Conservation (phyloP, 1,140 invertebrate genomes). For the Zophobas atratus region DNA sequence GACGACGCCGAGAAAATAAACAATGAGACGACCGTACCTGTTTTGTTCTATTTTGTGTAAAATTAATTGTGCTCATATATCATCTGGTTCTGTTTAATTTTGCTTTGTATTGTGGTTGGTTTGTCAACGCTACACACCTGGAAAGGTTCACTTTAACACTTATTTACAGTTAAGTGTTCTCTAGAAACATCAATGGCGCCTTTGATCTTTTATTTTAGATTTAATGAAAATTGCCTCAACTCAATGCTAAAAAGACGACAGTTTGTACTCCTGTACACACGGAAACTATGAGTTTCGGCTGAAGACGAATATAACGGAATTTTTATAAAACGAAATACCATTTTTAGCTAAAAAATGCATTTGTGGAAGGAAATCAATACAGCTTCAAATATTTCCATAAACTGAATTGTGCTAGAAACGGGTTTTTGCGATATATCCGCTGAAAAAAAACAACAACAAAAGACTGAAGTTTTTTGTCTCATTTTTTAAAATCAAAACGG, state of each 20-base stretch:
- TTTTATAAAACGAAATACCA: no score
- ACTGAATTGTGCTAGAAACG: no score
- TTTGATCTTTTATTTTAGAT: neutral
- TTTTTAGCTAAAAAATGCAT: no score
- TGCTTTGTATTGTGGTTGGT: constrained; percentile 20
- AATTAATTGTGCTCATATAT: constrained; percentile 42
- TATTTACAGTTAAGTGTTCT: constrained; percentile 1
- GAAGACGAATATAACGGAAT: no score
- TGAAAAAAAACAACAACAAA: no score
- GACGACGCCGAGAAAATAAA: constrained; percentile 41
- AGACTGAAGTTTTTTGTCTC: no score
- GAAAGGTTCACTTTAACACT: neutral
- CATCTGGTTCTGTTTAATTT: constrained; percentile 41
- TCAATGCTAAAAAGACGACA: neutral
- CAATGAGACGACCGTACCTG: constrained; percentile 30
- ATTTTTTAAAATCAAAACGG: no score
- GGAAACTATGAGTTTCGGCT: no score
- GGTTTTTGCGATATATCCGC: no score
- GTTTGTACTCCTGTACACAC: no score
- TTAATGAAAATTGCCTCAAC: neutral
- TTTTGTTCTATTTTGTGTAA: constrained; percentile 37
- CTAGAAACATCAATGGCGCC: neutral
- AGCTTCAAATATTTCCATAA: no score
- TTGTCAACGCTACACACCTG: neutral
- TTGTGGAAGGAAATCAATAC: no score